These are phyloP conservation scores for Lithobius niger DNA, from an alignment of 1,140 invertebrate genomes.

Conservation along the genomic window DNA sequence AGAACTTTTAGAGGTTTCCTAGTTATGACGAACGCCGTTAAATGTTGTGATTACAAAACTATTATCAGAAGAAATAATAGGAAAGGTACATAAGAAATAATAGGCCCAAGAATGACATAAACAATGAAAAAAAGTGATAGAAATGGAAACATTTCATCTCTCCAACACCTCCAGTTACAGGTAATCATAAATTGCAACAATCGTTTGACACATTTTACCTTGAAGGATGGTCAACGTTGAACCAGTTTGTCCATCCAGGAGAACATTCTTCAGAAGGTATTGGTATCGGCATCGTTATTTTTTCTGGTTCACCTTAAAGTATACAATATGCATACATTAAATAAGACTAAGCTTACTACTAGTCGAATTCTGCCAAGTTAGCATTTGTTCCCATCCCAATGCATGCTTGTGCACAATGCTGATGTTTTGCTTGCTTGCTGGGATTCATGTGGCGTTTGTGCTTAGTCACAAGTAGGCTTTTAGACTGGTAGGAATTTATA, in stretches of 20 bases:
- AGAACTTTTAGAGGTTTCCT: too few relatives aligned
- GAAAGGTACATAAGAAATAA: neutral
- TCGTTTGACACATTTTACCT: slow-evolving; percentile 1
- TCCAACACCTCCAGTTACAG: too few relatives aligned
- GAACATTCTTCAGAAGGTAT: slow-evolving; percentile 18
- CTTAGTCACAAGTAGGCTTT: too few relatives aligned
- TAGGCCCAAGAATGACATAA: neutral
- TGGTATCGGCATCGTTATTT: neutral
- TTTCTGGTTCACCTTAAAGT: neutral
- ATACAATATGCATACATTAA: neutral
- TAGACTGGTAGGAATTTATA: too few relatives aligned
- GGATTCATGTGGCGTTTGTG: too few relatives aligned
- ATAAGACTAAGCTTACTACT: neutral
- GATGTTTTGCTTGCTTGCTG: neutral
- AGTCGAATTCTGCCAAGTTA: too few relatives aligned
- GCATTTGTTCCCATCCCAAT: neutral
- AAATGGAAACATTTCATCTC: neutral
- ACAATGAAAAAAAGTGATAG: neutral
- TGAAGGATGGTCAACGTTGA: slow-evolving; percentile 25
- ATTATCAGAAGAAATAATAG: neutral
- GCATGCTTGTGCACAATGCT: neutral
- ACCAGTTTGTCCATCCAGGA: slow-evolving; percentile 31
- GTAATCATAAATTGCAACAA: too few relatives aligned
- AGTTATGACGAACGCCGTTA: too few relatives aligned
- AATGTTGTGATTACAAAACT: neutral